Evolutionary conservation across 2,797 vertebrate genomes (phyloP).

Genomic region (Rhynchonycteris naso): DNA sequence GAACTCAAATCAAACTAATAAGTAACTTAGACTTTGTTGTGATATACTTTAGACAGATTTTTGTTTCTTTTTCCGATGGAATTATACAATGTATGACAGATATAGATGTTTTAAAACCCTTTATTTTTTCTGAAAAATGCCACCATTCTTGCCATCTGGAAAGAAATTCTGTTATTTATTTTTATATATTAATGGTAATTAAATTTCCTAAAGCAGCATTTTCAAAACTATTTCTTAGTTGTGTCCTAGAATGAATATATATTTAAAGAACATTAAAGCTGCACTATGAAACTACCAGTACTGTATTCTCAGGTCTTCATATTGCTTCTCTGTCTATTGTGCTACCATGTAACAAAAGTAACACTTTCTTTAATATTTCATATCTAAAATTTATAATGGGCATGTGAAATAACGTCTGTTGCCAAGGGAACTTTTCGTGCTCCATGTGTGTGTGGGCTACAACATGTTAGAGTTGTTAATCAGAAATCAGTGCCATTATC

Average conservation of each 20-base stretch:
- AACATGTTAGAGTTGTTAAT: slow-evolving; percentile 12
- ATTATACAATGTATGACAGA: slow-evolving; percentile 45
- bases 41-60: slow-evolving; percentile 51
- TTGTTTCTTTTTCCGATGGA: slow-evolving; percentile 51
- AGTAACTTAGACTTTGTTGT: neutral
- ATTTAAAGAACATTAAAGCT: slow-evolving; percentile 25
- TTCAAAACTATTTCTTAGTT: slow-evolving; percentile 73
- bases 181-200: slow-evolving; percentile 81
- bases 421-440: slow-evolving; percentile 17
- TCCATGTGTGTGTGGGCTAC: neutral
- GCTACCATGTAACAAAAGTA: slow-evolving; percentile 28
- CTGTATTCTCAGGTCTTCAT: slow-evolving; percentile 30
- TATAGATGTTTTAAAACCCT: slow-evolving; percentile 55
- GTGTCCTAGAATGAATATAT: slow-evolving; percentile 69
- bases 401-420: slow-evolving; percentile 8
- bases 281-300: neutral
- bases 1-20: slow-evolving; percentile 8
- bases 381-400: slow-evolving; percentile 41
- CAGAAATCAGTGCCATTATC: neutral
- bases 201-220: slow-evolving; percentile 78
- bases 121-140: slow-evolving; percentile 71
- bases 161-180: slow-evolving; percentile 82
- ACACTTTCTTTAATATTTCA: neutral
- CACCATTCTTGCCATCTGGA: slow-evolving; percentile 82
- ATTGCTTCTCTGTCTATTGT: slow-evolving; percentile 19